Conservation (phyloP, 2,113 vertebrate genomes). For the Oncorhynchus nerka region DNA sequence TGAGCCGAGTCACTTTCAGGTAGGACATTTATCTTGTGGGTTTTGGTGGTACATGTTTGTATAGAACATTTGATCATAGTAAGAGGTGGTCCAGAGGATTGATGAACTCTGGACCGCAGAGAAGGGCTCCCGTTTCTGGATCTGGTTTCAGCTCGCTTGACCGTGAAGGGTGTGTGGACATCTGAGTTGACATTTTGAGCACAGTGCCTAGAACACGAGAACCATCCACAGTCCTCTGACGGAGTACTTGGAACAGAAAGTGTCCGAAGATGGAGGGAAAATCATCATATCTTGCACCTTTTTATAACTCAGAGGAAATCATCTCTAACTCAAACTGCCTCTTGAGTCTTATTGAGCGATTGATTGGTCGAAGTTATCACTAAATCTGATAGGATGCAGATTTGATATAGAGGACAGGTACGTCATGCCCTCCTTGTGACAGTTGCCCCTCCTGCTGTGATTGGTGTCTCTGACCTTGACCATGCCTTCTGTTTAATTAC, state of each 20-base stretch:
- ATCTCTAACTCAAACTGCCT: neutral
- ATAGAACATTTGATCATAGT: neutral
- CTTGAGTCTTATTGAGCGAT: neutral
- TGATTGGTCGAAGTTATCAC: neutral
- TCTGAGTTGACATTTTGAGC: neutral
- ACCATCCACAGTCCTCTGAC: neutral
- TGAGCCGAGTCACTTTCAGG: constrained; percentile 37
- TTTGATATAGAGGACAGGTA: neutral
- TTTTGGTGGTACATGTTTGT: neutral
- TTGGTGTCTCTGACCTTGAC: neutral
- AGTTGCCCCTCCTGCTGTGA: neutral
- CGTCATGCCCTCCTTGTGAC: constrained; percentile 2
- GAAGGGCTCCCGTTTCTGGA: neutral
- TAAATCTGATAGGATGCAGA: neutral
- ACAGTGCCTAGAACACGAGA: neutral
- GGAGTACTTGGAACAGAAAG: neutral
- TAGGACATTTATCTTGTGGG: constrained; percentile 47
- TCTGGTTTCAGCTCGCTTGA: neutral
- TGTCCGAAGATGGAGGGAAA: too few species aligned
- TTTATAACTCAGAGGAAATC: neutral
- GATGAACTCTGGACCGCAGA: neutral
- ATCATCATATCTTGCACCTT: neutral
- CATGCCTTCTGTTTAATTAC: constrained; percentile 15
- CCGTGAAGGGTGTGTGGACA: neutral
- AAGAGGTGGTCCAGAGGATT: neutral